Evolutionary conservation across 2,113 vertebrate species (phyloP).

Genomic region (Mus pahari): DNA sequence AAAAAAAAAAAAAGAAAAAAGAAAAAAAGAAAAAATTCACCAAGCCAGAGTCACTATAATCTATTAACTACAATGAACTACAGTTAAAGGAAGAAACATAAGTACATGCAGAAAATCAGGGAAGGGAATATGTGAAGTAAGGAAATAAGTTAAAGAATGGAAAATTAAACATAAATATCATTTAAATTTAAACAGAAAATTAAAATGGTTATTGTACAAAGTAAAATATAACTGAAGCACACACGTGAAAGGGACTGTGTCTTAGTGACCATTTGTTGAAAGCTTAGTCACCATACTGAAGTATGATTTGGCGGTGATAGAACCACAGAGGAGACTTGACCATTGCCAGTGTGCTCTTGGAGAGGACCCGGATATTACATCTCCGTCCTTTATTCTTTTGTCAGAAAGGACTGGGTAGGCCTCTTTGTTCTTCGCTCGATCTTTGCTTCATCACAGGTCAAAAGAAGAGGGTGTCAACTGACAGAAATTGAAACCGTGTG

Average conservation of each 20-base stretch:
- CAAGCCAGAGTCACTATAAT: background rate
- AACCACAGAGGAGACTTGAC: too few relatives aligned
- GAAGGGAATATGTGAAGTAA: background rate
- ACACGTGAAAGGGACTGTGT: background rate
- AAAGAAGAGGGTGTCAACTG: background rate
- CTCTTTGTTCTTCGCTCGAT: background rate
- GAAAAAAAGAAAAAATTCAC: background rate
- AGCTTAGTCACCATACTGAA: background rate
- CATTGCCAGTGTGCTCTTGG: too few relatives aligned
- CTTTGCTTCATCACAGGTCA: background rate
- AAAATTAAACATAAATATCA: background rate
- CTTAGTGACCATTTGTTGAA: background rate
- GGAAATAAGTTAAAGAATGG: background rate
- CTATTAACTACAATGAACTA: background rate
- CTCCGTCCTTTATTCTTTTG: background rate
- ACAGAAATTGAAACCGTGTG: background rate
- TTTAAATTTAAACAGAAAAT: background rate
- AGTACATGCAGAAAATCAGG: background rate
- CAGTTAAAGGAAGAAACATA: background rate
- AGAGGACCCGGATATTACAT: too few relatives aligned
- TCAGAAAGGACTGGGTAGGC: too few relatives aligned
- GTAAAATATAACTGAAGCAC: background rate
- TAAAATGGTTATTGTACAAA: background rate
- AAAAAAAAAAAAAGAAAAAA: too few relatives aligned
- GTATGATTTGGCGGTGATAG: background rate